Base-by-base conservation (phyloP, 2,888 invertebrate genomes). In the Lordiphosa fenestrarum region DNA sequence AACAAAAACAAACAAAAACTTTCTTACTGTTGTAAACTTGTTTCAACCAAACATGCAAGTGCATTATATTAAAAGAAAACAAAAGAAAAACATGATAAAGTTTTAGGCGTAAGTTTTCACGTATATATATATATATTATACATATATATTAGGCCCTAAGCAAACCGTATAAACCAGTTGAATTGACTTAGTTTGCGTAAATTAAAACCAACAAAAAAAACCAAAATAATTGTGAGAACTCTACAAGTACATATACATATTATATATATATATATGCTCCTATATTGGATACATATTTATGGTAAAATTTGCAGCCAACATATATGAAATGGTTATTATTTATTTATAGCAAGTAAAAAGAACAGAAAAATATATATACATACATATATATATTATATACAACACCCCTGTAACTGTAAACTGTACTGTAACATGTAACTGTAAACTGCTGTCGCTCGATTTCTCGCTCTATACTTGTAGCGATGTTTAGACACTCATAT, bases 401-500 rank as follows among this genome's bases (percentile, higher is more conserved):
- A 47, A 61, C 53, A 53, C 41, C 57, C 55, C 38, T 42, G 52
- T 41, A 56, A 42, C 61, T 41, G 37, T 30, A 61, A 56, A 53
- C 57, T 52, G 60, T 57, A 51, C 66, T 42, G 65, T 59, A 67
- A 65, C 44, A 47, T 66, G 71, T 71, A 30, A 30, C 30, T 30
- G 30, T 30, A 30, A 69, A 65, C 50, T 65, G 66, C 68, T 57
- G 63, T 60, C 64, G 75, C 56, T 73, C 57, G 65, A 59, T 66
- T 69, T 58, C 53, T 72, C 80, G 72, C 76, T 77, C 80, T 82
- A 78, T 77, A 77, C 59, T 78, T 70, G 83, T 64, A 69, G 80
- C 81, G 80, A 69, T 72, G 46, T 61, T 66, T 66, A 75, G 67
- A 69, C 58, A 69, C 53, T 51, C 69, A 64, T 66, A 49, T 50